Conservation (phyloP, 2,888 invertebrate genomes). For the Zaprionus bogoriensis region DNA sequence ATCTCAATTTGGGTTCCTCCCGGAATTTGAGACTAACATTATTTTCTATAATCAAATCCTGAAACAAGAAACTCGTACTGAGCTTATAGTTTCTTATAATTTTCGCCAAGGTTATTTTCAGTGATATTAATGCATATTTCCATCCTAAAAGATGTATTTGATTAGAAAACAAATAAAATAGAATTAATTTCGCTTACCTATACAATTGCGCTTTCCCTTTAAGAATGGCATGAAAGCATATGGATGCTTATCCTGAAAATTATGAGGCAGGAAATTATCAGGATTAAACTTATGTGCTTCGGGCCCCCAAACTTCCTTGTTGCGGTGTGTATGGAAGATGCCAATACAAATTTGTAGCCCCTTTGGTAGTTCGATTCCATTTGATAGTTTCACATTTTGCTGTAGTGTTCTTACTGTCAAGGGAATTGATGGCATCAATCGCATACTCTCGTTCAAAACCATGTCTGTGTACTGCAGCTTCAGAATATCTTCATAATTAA, state of each 20-base stretch:
- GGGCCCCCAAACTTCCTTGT: slow-evolving; percentile 74
- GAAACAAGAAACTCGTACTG: slow-evolving; percentile 64
- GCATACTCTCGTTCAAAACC: slow-evolving; percentile 76
- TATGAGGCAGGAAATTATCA: slow-evolving; percentile 77
- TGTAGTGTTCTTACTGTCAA: slow-evolving; percentile 53
- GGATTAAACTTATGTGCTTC: slow-evolving; percentile 78
- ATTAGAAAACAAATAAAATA: neutral
- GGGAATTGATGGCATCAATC: slow-evolving; percentile 76
- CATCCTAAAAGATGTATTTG: slow-evolving; percentile 59
- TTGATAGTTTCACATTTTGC: slow-evolving; percentile 62
- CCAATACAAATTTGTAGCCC: slow-evolving; percentile 66
- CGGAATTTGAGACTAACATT: slow-evolving; percentile 65
- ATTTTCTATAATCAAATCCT: slow-evolving; percentile 70
- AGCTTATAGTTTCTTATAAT: slow-evolving; percentile 72
- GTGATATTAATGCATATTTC: slow-evolving; percentile 66
- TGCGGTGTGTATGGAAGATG: slow-evolving; percentile 76
- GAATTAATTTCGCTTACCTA: slow-evolving; percentile 52
- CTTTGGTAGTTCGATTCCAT: slow-evolving; percentile 67
- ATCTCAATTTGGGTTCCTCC: slow-evolving; percentile 50
- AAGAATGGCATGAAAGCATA: slow-evolving; percentile 79
- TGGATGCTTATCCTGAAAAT: slow-evolving; percentile 69
- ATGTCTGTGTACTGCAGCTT: slow-evolving; percentile 76
- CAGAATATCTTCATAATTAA: slow-evolving; percentile 63
- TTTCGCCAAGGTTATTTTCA: slow-evolving; percentile 69
- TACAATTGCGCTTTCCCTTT: slow-evolving; percentile 78